Evolutionary conservation across 2,888 invertebrate genomes (phyloP).

Genomic region (Seira ritae): DNA sequence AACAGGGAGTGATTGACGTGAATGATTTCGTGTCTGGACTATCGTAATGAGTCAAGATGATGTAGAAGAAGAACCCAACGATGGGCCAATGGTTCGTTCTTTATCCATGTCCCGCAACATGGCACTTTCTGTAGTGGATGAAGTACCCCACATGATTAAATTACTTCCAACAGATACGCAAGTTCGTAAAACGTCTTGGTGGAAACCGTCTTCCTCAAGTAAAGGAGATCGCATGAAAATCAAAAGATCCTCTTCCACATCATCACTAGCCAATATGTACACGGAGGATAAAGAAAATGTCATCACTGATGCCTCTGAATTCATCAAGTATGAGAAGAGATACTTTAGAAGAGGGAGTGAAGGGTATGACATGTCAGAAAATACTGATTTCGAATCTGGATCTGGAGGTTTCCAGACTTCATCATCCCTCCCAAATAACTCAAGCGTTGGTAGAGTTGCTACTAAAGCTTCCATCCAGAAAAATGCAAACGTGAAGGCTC

Average conservation of each 20-base stretch:
- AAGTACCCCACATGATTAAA: conserved; percentile 70
- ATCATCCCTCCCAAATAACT: too few species aligned
- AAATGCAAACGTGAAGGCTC: background rate
- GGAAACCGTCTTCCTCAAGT: conserved; percentile 27
- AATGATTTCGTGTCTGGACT: too few species aligned
- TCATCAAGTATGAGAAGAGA: background rate
- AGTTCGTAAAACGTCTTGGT: conserved; percentile 21
- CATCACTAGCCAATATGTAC: conserved; percentile 40
- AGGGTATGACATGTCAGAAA: background rate
- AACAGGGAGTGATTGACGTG: too few species aligned
- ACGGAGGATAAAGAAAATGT: conserved; percentile 10
- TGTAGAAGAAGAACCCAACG: conserved; percentile 33
- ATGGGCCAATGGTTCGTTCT: conserved; percentile 56
- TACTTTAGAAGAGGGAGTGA: background rate
- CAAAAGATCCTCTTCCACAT: conserved; percentile 52
- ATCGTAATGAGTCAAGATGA: conserved; percentile 52
- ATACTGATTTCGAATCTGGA: too few species aligned
- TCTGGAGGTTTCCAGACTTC: too few species aligned
- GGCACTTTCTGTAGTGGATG: conserved; percentile 65
- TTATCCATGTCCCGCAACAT: conserved; percentile 68
- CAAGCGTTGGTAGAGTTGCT: too few species aligned
- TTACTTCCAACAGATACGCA: conserved; percentile 22
- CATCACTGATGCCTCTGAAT: background rate
- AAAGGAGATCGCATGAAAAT: too few species aligned
- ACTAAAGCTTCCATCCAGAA: too few species aligned